These are phyloP conservation scores for Acarapis woodi DNA, from an alignment of 1,140 invertebrate species.

Conservation along the genomic window DNA sequence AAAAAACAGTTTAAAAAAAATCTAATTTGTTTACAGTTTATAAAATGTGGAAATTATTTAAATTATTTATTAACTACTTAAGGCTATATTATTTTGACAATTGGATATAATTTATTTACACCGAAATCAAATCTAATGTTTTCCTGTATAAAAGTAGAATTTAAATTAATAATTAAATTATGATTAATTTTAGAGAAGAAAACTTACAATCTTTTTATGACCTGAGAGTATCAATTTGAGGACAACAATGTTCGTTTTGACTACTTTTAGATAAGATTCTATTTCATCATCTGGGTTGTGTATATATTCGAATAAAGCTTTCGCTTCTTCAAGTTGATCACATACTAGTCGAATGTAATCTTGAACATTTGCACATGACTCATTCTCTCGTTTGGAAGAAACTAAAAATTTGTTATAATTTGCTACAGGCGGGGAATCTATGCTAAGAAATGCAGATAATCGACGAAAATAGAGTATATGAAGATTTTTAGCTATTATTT, in stretches of 20 bases:
- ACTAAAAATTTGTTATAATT: conserved; percentile 53
- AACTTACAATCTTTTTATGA: conserved; percentile 26
- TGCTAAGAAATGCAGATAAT: conserved; percentile 52
- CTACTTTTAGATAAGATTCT: conserved; percentile 45
- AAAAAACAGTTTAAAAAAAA: neutral
- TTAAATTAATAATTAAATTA: conserved; percentile 7
- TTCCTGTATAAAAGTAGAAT: conserved; percentile 22
- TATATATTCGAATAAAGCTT: conserved; percentile 46
- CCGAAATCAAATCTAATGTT: conserved; percentile 57
- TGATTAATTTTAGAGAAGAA: neutral
- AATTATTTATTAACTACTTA: neutral
- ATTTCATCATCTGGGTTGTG: conserved; percentile 45
- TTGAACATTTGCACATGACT: no score
- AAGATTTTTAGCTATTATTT: no score
- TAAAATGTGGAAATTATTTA: neutral
- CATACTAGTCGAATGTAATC: no score
- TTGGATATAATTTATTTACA: conserved; percentile 56
- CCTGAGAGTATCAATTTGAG: conserved; percentile 64
- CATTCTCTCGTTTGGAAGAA: conserved; percentile 28
- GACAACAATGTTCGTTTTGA: conserved; percentile 81
- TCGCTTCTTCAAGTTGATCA: conserved; percentile 68
- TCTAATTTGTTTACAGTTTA: neutral
- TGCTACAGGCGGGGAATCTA: conserved; percentile 63
- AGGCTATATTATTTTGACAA: conserved; percentile 27
- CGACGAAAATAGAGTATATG: no score